These are phyloP conservation scores for Heliconius sara DNA, from an alignment of 2,888 invertebrate species.

Conservation along the genomic window DNA sequence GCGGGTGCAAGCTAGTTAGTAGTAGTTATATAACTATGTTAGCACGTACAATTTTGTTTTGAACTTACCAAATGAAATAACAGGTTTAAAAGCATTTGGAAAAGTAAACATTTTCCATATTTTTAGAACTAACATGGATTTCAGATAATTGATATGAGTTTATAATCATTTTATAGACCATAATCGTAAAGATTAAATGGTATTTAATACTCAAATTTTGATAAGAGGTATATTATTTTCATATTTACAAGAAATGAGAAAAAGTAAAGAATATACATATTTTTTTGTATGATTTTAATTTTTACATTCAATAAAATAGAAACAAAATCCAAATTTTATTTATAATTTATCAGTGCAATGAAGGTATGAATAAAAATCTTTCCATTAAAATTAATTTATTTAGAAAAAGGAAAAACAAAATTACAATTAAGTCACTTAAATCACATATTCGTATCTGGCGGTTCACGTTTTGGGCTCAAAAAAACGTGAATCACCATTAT, in stretches of 20 bases:
- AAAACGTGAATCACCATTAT: conserved; percentile 74
- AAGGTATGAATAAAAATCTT: conserved; percentile 31
- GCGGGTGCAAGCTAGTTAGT: background rate
- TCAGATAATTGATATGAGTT: background rate
- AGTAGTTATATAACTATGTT: background rate
- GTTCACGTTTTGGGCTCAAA: conserved; percentile 79
- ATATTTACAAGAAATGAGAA: background rate
- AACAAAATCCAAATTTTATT: no score
- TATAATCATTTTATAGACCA: conserved; percentile 2
- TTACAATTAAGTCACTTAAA: conserved; percentile 42
- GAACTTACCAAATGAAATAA: conserved; percentile 12
- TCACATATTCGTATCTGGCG: conserved; percentile 47
- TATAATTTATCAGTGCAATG: background rate
- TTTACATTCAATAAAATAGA: no score
- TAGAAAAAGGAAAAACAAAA: conserved; percentile 67
- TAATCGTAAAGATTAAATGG: conserved; percentile 14
- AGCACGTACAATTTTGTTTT: background rate
- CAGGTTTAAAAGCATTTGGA: background rate
- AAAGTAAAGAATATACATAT: background rate
- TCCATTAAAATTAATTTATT: conserved; percentile 56
- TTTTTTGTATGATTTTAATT: background rate
- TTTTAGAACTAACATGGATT: background rate
- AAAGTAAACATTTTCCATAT: conserved; percentile 9
- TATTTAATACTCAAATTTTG: conserved; percentile 1
- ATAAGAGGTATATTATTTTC: background rate